Evolutionary conservation across 1,140 invertebrate species (phyloP).

Genomic region (Latrodectus geometricus): DNA sequence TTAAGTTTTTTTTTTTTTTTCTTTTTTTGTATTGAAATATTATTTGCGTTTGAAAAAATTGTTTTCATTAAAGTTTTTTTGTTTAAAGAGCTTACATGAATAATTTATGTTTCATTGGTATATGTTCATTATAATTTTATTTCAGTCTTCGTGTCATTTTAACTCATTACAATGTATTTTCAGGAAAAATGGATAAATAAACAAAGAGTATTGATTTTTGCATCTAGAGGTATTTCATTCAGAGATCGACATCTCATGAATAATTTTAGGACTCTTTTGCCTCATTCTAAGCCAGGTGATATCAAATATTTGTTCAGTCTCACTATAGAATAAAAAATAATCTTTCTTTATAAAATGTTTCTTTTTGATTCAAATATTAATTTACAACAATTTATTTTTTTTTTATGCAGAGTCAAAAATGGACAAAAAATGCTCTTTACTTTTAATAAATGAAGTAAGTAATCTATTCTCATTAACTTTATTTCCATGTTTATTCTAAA

Average conservation of each 20-base stretch:
- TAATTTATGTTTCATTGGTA: background rate
- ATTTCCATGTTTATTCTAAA: no score
- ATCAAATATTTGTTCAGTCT: background rate
- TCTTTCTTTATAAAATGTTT: no score
- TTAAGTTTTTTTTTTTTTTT: no score
- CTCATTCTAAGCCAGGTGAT: constrained; percentile 84
- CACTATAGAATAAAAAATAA: no score
- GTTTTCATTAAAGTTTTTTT: no score
- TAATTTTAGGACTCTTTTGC: constrained; percentile 91
- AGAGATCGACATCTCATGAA: constrained; percentile 95
- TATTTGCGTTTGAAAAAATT: no score
- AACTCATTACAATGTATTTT: constrained; percentile 6
- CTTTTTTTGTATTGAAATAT: no score
- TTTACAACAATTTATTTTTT: background rate
- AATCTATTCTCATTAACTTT: background rate
- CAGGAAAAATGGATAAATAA: constrained; percentile 85
- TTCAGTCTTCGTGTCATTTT: background rate
- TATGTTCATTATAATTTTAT: background rate
- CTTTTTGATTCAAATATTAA: no score
- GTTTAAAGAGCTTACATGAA: no score
- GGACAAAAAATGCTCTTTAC: constrained; percentile 74
- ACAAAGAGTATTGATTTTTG: constrained; percentile 91
- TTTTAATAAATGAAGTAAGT: constrained; percentile 76
- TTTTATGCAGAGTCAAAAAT: constrained; percentile 79
- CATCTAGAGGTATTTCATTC: constrained; percentile 89